phyloP scores from a whole-genome alignment of 2,888 invertebrate genomes.

The Lomographa bimaculata region DNA sequence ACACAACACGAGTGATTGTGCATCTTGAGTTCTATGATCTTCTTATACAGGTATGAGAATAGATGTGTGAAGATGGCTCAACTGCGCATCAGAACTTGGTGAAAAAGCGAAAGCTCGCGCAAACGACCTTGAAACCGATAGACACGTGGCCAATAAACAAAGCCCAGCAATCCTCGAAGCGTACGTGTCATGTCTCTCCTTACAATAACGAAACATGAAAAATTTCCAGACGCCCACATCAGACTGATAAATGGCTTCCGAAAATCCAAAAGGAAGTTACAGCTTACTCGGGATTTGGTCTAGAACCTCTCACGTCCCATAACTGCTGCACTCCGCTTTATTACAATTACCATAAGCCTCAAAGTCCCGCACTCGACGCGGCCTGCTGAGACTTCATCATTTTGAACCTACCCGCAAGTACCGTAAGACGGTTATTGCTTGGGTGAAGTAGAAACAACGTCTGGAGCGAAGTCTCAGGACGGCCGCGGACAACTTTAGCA shows the following conservation, averaged over 20 bases:
- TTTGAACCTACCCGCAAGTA: constrained; percentile 79
- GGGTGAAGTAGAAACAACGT: constrained; percentile 78
- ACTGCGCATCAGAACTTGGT: constrained; percentile 23
- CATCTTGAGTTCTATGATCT: too few relatives aligned
- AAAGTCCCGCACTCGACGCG: constrained; percentile 81
- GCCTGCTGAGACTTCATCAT: constrained; percentile 70
- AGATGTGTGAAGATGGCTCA: constrained; percentile 17
- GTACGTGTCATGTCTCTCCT: constrained; percentile 73
- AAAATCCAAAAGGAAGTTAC: constrained; percentile 85
- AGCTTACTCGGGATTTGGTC: constrained; percentile 85
- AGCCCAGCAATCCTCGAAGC: constrained; percentile 55
- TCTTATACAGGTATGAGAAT: constrained; percentile 30
- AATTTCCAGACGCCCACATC: constrained; percentile 83
- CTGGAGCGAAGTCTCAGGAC: constrained; percentile 62
- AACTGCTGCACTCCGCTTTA: constrained; percentile 84
- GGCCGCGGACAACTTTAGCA: constrained; percentile 65
- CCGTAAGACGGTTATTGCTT: constrained; percentile 81
- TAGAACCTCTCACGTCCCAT: constrained; percentile 84
- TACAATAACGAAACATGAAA: constrained; percentile 84
- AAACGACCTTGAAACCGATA: constrained; percentile 48
- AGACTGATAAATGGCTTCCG: constrained; percentile 85
- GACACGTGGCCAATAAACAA: constrained; percentile 66
- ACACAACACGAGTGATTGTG: too few relatives aligned
- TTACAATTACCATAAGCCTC: constrained; percentile 84
- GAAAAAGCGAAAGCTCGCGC: constrained; percentile 28